Base-by-base conservation (phyloP, 2,888 invertebrate species). In the Anarsia innoxiella region DNA sequence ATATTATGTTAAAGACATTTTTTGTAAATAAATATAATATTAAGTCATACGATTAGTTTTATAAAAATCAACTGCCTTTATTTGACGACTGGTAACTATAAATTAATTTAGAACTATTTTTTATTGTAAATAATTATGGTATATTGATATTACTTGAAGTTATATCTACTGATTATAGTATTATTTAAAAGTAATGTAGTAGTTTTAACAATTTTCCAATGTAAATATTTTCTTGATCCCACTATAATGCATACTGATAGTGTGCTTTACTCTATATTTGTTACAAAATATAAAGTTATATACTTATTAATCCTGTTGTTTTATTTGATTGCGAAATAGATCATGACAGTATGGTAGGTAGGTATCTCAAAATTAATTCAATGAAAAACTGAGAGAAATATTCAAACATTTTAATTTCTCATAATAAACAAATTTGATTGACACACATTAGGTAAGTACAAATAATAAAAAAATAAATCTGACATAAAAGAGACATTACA, bases 211-310 rank as follows among this genome's bases (percentile, higher is more conserved):
- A 53, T 49, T 68, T 63, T 35, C 41, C 23, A 61, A 57, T 82
- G 80, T 83, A 82, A 66, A 82, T 80, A 82, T 60, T 67, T 63
- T 64, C 61, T 68, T 59, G 55, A 62, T 64, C 64, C 66, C 51
- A 66, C 60, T 63, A 61, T 44, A 57, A 56, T 49, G 57, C 69
- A 60, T 71, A 57, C 77, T 71, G 63, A 57, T 58, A 71, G 70
- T 67, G 59, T 72, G 68, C 66, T 77, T 68, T 82, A 83, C 82
- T 78, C 67, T 82, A 83, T 84, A 83, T 82, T 83, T 84, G 83
- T 83, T 84, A 84, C 66, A 82, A 80, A 83, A 79, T 78, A 83
- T 74, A 79, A 82, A 82, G 70, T 76, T 78, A 68, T 66, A 66
- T 72, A 70, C 64, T 51, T 58, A 59, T 61, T 57, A 46, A 48